Percentiles rank a stretch among this genome's conserved stretches.
phyloP scores from a whole-genome alignment of 2,888 invertebrate genomes.

The Pristionchus exspectatus region DNA sequence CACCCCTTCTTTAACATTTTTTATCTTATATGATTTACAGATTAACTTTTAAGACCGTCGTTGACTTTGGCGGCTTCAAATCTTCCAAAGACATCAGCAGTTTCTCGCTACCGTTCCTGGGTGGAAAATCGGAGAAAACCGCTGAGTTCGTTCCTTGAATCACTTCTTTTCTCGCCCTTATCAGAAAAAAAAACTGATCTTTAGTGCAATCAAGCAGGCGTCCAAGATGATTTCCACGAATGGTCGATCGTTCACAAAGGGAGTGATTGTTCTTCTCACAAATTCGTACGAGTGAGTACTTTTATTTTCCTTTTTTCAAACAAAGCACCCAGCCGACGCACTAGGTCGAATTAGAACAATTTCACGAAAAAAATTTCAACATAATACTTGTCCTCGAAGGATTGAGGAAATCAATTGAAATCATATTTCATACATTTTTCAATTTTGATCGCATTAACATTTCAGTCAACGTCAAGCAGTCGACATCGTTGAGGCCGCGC shows the following conservation, averaged over 20 bases:
- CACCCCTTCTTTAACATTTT: too few species aligned
- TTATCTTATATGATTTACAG: too few species aligned
- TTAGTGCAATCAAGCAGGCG: constrained; percentile 2
- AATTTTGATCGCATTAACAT: too few species aligned
- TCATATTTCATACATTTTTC: too few species aligned
- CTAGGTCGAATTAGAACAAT: too few species aligned
- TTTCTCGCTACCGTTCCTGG: neutral
- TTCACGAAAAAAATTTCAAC: too few species aligned
- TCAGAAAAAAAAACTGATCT: neutral
- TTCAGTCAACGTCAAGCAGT: neutral
- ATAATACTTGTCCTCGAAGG: too few species aligned
- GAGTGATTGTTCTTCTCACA: neutral
- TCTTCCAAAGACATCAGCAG: neutral
- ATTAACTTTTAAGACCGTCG: neutral
- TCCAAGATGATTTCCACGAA: neutral
- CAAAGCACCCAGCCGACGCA: neutral
- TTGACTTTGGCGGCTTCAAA: neutral
- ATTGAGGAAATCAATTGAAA: too few species aligned
- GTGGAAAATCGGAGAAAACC: neutral
- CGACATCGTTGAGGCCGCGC: neutral
- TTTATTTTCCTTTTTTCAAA: neutral
- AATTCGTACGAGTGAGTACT: constrained; percentile 5
- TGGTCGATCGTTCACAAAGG: neutral
- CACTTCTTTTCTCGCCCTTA: neutral
- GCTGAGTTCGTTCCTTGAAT: neutral